These are phyloP conservation scores for Zenarchopterus dispar DNA, from an alignment of 2,797 vertebrate species.

Conservation along the genomic window DNA sequence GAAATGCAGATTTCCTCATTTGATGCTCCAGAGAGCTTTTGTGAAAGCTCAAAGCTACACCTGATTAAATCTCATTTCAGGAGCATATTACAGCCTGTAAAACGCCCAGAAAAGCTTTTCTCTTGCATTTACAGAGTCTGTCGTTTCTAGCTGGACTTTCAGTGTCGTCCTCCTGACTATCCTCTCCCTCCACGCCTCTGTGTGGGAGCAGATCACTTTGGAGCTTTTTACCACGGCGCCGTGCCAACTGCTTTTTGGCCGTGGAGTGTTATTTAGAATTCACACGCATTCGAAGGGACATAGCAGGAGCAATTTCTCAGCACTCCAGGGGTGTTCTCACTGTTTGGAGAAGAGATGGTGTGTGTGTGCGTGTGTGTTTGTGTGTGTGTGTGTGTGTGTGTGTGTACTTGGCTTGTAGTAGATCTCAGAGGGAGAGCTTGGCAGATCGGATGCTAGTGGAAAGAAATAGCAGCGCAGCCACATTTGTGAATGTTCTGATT, in stretches of 20 bases:
- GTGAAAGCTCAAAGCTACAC: too few species aligned
- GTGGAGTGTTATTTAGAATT: constrained; percentile 66
- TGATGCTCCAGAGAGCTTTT: too few species aligned
- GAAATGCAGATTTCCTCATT: too few species aligned
- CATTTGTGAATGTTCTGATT: constrained; percentile 72
- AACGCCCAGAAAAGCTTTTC: neutral
- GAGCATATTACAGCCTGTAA: neutral
- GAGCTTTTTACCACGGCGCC: constrained; percentile 31
- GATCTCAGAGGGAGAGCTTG: constrained; percentile 53
- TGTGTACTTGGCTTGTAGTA: constrained; percentile 17
- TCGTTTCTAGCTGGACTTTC: neutral
- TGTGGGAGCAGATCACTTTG: constrained; percentile 55
- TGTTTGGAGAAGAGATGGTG: constrained; percentile 23
- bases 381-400: too few species aligned
- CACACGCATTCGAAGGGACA: constrained; percentile 64
- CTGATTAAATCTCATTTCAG: neutral
- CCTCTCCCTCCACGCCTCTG: constrained; percentile 20
- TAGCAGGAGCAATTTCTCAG: constrained; percentile 58
- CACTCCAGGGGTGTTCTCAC: constrained; percentile 49
- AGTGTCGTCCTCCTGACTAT: neutral
- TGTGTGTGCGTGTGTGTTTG: too few species aligned
- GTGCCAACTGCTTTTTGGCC: constrained; percentile 63
- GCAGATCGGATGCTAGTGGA: constrained; percentile 58
- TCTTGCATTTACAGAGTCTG: constrained; percentile 4
- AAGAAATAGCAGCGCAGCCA: constrained; percentile 50